Evolutionary conservation across 2,888 invertebrate species (phyloP), one percentile per base, ranked within the genome.

Genomic region (Serrognathus titanus): DNA sequence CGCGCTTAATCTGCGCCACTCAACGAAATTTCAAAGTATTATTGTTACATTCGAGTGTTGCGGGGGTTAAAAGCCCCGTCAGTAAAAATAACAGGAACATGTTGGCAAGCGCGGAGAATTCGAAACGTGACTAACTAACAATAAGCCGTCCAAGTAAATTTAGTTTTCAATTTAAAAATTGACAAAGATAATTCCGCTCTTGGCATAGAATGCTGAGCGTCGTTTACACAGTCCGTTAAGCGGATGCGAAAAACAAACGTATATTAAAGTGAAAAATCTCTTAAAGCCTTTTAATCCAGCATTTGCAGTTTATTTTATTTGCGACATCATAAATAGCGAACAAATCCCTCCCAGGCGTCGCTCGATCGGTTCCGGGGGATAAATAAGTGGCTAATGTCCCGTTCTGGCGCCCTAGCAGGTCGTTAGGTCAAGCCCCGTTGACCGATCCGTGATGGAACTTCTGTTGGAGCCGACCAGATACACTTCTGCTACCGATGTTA

Each of bases 341-440:
- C 59, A 59, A 64, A 64, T 64, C 64, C 64, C 58, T 55, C 60
- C 58, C 62, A 58, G 55, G 62, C 62, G 62, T 60, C 58, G 60
- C 59, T 51, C 63, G 61, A 63, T 63, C 65, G 63, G 62, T 63
- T 65, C 58, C 63, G 55, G 57, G 63, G 65, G 65, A 65, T 65
- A 64, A 65, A 65, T 64, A 64, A 65, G 65, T 63, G 60, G 63
- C 65, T 65, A 65, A 65, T 65, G 63, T 63, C 59, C 57, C 59
- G 62, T 53, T 61, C 53, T 55, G 57, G 12, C 56, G 58, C 58
- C 49, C 62, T 53, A 52, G 60, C 58, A 60, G 63, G 63, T 62
- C 63, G 61, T 61, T 59, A 57, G 63, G 63, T 63, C 63, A 57
- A 59, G 58, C 55, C 57, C 62, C 52, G 56, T 57, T 63, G 59